Conservation (phyloP, 2,113 vertebrate genomes). For the Hemiscyllium ocellatum region DNA sequence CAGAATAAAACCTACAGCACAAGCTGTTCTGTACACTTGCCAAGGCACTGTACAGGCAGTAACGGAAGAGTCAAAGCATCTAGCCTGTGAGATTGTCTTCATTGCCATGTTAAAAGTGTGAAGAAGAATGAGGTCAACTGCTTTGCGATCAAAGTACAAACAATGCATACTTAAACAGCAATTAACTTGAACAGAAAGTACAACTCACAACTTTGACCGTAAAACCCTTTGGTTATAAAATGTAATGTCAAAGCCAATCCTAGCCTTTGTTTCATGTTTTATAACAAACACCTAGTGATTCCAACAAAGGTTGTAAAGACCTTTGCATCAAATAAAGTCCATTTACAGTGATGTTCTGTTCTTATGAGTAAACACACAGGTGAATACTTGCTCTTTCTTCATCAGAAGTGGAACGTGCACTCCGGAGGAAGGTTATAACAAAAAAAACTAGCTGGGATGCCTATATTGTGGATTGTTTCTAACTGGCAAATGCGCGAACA, state of each 20-base stretch:
- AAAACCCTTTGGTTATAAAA: not conserved
- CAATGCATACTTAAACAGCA: constrained; percentile 18
- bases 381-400: not conserved
- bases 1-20: not conserved
- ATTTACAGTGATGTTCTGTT: not conserved
- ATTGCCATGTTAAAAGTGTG: not conserved
- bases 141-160: constrained; percentile 18
- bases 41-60: not conserved
- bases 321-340: constrained; percentile 25
- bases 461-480: not conserved
- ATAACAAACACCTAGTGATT: not conserved
- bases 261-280: constrained; percentile 23
- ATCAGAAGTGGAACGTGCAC: not conserved
- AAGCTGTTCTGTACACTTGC: not conserved
- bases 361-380: not conserved
- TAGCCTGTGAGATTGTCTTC: not conserved
- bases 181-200: constrained; percentile 34
- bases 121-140: constrained; percentile 14
- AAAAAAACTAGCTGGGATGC: not conserved
- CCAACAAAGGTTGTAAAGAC: constrained; percentile 12
- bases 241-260: not conserved
- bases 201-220: constrained; percentile 10
- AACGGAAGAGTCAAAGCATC: not conserved
- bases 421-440: too few relatives aligned
- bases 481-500: not conserved